Evolutionary conservation across 2,113 vertebrate species (phyloP), one percentile per base, ranked within the genome.

Genomic region (Scomber scombrus): DNA sequence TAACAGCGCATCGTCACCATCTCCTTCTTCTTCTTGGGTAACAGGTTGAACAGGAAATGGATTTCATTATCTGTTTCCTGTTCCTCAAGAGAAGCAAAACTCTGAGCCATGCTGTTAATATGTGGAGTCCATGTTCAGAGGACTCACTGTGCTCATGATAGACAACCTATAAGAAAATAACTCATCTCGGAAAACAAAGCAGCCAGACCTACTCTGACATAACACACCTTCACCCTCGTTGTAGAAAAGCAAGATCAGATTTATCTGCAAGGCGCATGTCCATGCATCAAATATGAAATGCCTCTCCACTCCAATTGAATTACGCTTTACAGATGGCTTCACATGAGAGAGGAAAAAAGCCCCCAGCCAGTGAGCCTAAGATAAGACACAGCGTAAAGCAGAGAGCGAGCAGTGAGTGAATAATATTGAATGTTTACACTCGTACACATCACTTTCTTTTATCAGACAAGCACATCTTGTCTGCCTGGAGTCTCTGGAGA

Each of bases 351-450:
- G 23, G 23, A 75, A 70, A 84, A 63, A 57, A 70, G 73, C 83
- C 82, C 61, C 43, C 67, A 69, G 73, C 81, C 65, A 78, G 40
- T 12, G 21, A 85, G 78, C 81, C 84, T 68, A 75, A 85, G 85
- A 91, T 89, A 85, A 87, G 87, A 77, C 18, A 57, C 45, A 29
- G 49, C 60, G 49, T 3, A 21, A 51, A 76, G 75, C 57, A 75
- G 74, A 69, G 21, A 52, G 66, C 62, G 51, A 80, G 81, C 84
- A 62, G 51, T 12, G 31, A 82, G 60, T 71, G 84, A 85, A 88
- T 74, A 80, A 88, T 76, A 85, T 71, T 82, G 74, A 86, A 75
- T 91, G 91, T 93, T 94, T 94, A 93, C 91, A 89, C 84, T 91
- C 87, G 84, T 85, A 74, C 82, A 88, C 88, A 82, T 93, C 91